Base-by-base conservation (phyloP, 2,888 invertebrate genomes). In the Mechanitis messenoides region DNA sequence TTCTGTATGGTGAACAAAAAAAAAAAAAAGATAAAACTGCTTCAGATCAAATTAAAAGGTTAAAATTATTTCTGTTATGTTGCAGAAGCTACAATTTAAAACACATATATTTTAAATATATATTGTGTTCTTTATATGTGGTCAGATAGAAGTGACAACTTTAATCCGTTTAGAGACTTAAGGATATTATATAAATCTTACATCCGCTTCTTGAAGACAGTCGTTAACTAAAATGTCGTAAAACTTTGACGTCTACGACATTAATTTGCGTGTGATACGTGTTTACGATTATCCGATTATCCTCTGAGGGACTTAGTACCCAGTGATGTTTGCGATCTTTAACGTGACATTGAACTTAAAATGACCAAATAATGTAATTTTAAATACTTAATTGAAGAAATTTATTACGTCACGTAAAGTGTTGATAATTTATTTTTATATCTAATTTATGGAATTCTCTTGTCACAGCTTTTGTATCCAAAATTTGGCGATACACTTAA, bases 141-240 rank as follows among this genome's bases (percentile, higher is more conserved):
- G 45, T 45, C 42, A 53, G 42, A 58, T 38, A 58, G 53, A 50
- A 58, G 53, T 55, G 55, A 45, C 47, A 54, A 60, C 59, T 63
- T 55, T 65, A 61, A 62, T 67, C 60, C 70, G 73, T 78, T 78
- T 73, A 77, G 77, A 74, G 78, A 78, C 76, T 78, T 69, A 81
- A 81, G 82, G 85, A 83, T 82, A 80, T 78, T 72, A 85, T 20
- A 20, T 87, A 87, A 86, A 86, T 85, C 83, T 86, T 74, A 77
- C 83, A 85, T 85, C 86, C 85, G 85, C 83, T 82, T 83, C 85
- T 81, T 78, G 71, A 75, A 73, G 72, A 42, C 50, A 60, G 64
- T 73, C 75, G 74, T 74, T 74, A 75, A 76, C 74, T 72, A 71
- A 76, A 80, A 79, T 76, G 78, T 74, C 77, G 72, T 70, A 71